A percentile compares a stretch with the other conserved stretches of the same genome.
These are phyloP conservation scores for Melanostoma scalare DNA, from an alignment of 2,888 invertebrate genomes.

Conservation along the genomic window DNA sequence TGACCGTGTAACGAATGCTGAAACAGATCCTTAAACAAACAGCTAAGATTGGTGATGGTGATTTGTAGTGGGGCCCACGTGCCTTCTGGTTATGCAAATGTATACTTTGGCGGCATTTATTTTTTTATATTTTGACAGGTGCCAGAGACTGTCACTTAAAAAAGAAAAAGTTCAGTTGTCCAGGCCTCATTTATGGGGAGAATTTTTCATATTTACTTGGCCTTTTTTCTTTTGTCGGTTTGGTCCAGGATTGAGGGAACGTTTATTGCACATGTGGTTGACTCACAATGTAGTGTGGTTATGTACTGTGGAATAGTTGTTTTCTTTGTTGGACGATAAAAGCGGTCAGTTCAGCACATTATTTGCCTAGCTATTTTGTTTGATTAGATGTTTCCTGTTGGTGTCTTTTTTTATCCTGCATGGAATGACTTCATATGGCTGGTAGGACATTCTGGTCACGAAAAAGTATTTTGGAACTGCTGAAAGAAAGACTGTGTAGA, in stretches of 20 bases:
- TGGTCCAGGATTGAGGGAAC: slow-evolving; percentile 3
- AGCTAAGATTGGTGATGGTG: slow-evolving; percentile 24
- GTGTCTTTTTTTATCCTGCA: neutral
- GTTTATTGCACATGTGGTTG: slow-evolving; percentile 46
- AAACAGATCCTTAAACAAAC: slow-evolving; percentile 54
- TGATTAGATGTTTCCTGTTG: slow-evolving; percentile 39
- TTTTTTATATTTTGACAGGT: slow-evolving; percentile 26
- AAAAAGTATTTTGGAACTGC: slow-evolving; percentile 25
- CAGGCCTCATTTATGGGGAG: slow-evolving; percentile 43
- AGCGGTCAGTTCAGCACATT: slow-evolving; percentile 27
- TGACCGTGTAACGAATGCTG: slow-evolving; percentile 53
- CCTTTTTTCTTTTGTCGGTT: neutral
- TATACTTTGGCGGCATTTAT: slow-evolving; percentile 24
- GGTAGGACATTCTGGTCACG: slow-evolving; percentile 52
- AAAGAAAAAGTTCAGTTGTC: slow-evolving; percentile 25
- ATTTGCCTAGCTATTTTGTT: slow-evolving; percentile 4
- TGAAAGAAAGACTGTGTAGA: slow-evolving; percentile 27
- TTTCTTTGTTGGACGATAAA: neutral
- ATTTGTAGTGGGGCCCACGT: slow-evolving; percentile 30
- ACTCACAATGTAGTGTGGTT: slow-evolving; percentile 8
- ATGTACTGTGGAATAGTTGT: slow-evolving; percentile 38
- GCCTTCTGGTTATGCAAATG: slow-evolving; percentile 38
- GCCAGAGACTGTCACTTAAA: neutral
- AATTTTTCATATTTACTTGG: slow-evolving; percentile 37
- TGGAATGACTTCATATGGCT: slow-evolving; percentile 28